Base-by-base conservation (phyloP, 2,113 vertebrate species). In the Xiphophorus maculatus region DNA sequence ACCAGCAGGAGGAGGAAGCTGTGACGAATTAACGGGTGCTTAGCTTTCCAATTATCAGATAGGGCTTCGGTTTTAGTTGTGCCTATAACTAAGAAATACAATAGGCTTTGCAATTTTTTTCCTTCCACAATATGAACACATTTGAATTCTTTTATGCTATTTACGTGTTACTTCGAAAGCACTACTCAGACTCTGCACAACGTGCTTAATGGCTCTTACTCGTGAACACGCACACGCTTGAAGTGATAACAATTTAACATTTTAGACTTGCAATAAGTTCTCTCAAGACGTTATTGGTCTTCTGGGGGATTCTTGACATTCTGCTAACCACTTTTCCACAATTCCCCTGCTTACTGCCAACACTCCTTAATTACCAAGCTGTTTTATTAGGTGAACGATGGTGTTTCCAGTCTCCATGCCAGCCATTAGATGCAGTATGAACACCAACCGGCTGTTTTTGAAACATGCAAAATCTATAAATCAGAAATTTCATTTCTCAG, bases 141-240 rank as follows among this genome's bases (percentile, higher is more conserved):
- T 11, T 35, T 54, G 14, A 68, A 66, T 28, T 54, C 44, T 77
- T 44, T 28, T 37, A 81, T 27, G 28, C 40, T 63, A 62, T 35
- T 64, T 15, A 17, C 1, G 69, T n/a, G 9, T 74, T 66, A 25
- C 77, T 28, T 62, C 37, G 65, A 71, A 87, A 65, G 75, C 60
- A 33, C 0, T 3, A 48, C 48, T 40, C 0, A 7, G 83, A 84
- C 73, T 72, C 66, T 3, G 25, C 44, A 10, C 48, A 15, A 58
- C 10, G 25, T 58, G 19, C 25, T 58, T 58, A 58, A 58, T 58
- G 19, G 9, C 54, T n/a, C 28, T 3, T 48, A 71, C 74, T 70
- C 86, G 88, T 60, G 35, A 12, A 37, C 35, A 37, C 2, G 35
- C 60, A 69, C 40, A 76, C 72, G 74, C 44, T 62, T 82, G 73